Base-by-base conservation (phyloP, 2,888 invertebrate species). In the Leucophenga montana region DNA sequence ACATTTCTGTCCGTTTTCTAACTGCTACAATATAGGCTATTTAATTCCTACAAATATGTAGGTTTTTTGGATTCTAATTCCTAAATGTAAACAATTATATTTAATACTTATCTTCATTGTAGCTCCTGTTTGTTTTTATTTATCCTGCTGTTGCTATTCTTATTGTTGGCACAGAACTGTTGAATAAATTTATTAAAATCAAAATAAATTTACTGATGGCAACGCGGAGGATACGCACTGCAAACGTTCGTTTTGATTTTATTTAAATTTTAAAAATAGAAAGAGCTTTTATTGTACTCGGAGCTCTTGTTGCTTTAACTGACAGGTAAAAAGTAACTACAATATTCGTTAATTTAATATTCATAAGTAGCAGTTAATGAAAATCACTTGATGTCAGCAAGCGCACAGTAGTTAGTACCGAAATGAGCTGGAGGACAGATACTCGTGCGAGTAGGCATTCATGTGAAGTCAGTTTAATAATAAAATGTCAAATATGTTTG, bases 401-500 rank as follows among this genome's bases (percentile, higher is more conserved):
- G n/a, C n/a, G 65, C 22, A 27, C 22, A 22, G 27, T 22, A 50
- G 3, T 18, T 14, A 50, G 27, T 18, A 39, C 18, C 14, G 22
- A 50, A 2, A 8, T 27, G 50, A 14, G 27, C 73, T 70, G 70
- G 66, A 71, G 73, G 61, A 57, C 66, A 31, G 54, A 31, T 31
- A 39, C 13, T 16, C 20, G n/a, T 4, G 46, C 13, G 54, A 27
- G 44, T 27, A n/a, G n/a, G n/a, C n/a, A 13, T 57, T 14, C 22
- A 57, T n/a, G 22, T 44, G 8, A 53, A 33, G 53, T 16, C 33
- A 14, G 46, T 76, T 75, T 73, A 73, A 71, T 81, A 82, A 82
- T 83, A 83, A 81, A 82, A 82, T 82, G 81, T 83, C 83, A 83
- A 82, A 82, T 83, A 83, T 83, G 83, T 79, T 81, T 81, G 81